Evolutionary conservation across 2,113 vertebrate species (phyloP), one percentile per base, ranked within the genome.

Genomic region (Saguinus imperator): DNA sequence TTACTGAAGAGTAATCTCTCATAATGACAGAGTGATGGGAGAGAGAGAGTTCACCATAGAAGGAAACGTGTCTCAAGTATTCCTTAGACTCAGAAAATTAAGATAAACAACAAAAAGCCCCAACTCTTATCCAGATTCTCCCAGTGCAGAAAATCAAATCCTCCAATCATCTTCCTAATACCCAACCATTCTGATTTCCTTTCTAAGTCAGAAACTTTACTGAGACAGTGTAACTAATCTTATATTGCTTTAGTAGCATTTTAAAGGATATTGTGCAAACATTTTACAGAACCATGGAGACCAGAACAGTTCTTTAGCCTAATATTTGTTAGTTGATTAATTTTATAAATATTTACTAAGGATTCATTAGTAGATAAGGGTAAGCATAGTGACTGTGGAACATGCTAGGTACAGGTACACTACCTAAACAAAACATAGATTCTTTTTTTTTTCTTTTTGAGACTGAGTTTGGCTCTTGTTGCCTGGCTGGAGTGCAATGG

Each of bases 101-200:
- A 37, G 13, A 57, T 57, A 29, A 82, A 29, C 27, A 81, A 7
- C 17, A 35, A 23, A 58, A 37, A 29, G 5, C 61, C 27, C 61
- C 1, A 73, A 13, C 4, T 35, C 3, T 27, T 45, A 73, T 17
- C 11, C 43, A 64, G 1, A 64, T 18, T 45, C 17, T 72, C 20
- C n/a, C 17, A 85, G 9, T 37, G 6, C 4, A 73, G 16, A 73
- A 1, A 50, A 1, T 52, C 0, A 1, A 50, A 1, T 52, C 0
- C 11, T 70, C 37, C 7, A 75, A 4, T 64, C 12, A 75, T 25
- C 17, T 40, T 57, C 35, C 0, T 21, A 8, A 12, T 32, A 21
- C n/a, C 20, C 6, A 84, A 61, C 3, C 7, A 17, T 25, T 1
- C 1, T 45, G 16, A 70, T 37, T 80, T 93, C 5, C 3, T 48